Evolutionary conservation across 2,113 vertebrate species (phyloP).

Genomic region (Myodes glareolus): DNA sequence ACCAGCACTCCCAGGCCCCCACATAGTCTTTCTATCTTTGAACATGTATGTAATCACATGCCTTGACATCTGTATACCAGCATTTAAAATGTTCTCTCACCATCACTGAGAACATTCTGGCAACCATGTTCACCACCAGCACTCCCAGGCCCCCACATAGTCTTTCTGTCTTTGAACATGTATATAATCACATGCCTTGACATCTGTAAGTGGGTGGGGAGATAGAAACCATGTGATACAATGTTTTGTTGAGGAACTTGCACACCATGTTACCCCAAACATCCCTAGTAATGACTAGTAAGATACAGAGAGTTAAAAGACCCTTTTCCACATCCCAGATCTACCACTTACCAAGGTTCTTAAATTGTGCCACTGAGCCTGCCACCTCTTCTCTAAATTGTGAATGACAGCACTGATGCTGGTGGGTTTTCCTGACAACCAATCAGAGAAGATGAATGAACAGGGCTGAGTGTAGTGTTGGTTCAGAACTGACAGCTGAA

Average conservation of each 20-base stretch:
- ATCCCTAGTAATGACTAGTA: not conserved
- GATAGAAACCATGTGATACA: not conserved
- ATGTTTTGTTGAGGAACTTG: not conserved
- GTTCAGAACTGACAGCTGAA: not conserved
- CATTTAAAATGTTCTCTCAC: not conserved
- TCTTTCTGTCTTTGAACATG: not conserved
- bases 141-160: not conserved
- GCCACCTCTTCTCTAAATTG: not conserved
- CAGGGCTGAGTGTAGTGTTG: not conserved
- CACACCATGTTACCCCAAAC: not conserved
- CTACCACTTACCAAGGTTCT: not conserved
- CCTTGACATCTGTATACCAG: not conserved
- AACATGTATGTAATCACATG: not conserved
- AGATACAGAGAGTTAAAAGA: not conserved
- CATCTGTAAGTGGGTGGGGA: not conserved
- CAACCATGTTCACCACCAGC: not conserved
- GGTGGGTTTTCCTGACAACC: not conserved
- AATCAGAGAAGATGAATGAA: not conserved
- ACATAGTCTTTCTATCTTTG: not conserved
- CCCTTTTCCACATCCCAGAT: not conserved
- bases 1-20: not conserved
- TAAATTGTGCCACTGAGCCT: not conserved
- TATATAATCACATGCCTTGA: not conserved
- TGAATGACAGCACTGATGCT: constrained; percentile 6
- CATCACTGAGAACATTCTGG: not conserved